Percentiles rank a stretch among this genome's conserved stretches.
Evolutionary conservation across 1,140 invertebrate species (phyloP).

Genomic region (Drosophila kanapiae): DNA sequence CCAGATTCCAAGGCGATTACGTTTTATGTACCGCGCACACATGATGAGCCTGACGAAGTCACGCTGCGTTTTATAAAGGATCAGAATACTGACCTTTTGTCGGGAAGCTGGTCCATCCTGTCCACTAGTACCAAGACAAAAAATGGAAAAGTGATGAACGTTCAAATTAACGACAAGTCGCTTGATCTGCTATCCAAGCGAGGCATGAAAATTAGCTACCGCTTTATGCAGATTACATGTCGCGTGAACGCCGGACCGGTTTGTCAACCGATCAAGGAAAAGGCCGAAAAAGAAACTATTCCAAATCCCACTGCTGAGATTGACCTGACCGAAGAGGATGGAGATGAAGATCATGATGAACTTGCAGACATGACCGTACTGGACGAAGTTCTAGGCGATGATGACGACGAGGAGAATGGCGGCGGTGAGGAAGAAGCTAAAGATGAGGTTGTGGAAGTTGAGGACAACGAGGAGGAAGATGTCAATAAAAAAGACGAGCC

Average conservation of each 20-base stretch:
- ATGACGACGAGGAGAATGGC: slow-evolving; percentile 11
- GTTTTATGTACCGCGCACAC: not conserved
- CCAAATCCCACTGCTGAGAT: slow-evolving; percentile 1
- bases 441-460: not conserved
- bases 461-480: not conserved
- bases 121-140: not conserved
- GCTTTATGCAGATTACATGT: slow-evolving; percentile 10
- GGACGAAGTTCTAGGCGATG: slow-evolving; percentile 16
- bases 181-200: not conserved
- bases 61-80: not conserved
- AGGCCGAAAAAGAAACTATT: not conserved
- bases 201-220: slow-evolving; percentile 10
- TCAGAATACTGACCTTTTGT: slow-evolving; percentile 13
- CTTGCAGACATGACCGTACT: slow-evolving; percentile 1
- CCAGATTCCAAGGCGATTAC: not conserved
- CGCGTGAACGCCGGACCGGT: not conserved
- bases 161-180: slow-evolving; percentile 1
- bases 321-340: slow-evolving; percentile 23
- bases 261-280: not conserved
- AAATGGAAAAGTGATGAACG: not conserved
- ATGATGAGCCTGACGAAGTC: slow-evolving; percentile 1
- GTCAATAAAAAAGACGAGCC: too few species aligned
- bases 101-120: not conserved
- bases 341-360: not conserved
- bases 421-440: not conserved